Evolutionary conservation across 2,797 vertebrate genomes (phyloP).

Genomic region (Sparidentex hasta): DNA sequence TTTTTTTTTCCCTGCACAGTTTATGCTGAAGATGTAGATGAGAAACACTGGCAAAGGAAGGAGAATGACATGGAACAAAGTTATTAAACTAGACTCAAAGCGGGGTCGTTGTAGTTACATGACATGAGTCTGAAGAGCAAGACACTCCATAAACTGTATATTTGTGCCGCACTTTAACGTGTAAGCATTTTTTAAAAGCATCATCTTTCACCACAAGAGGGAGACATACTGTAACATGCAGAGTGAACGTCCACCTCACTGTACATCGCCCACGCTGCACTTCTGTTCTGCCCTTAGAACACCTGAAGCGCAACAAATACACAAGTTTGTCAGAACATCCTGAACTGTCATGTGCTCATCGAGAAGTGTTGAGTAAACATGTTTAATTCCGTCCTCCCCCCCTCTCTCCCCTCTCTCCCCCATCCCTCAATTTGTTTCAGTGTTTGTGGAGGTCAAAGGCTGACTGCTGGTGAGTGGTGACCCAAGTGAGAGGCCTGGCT

Average conservation of each 20-base stretch:
- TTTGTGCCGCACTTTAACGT: constrained; percentile 14
- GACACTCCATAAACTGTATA: background rate
- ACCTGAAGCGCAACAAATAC: constrained; percentile 15
- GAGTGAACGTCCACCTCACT: constrained; percentile 25
- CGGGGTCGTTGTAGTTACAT: rapidly evolving
- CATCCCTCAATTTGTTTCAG: constrained; percentile 90
- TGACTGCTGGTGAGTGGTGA: constrained; percentile 82
- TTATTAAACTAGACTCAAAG: background rate
- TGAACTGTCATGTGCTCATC: background rate
- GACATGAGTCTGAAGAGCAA: background rate
- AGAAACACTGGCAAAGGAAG: background rate
- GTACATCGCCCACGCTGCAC: constrained; percentile 18
- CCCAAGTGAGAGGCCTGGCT: constrained; percentile 80
- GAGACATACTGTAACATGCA: constrained; percentile 70
- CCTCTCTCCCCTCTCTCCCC: constrained; percentile 40
- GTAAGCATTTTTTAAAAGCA: constrained; percentile 7
- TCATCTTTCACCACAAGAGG: constrained; percentile 78
- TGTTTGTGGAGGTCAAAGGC: constrained; percentile 89
- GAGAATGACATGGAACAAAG: background rate
- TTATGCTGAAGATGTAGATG: background rate
- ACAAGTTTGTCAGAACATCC: background rate
- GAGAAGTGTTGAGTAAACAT: constrained; percentile 30
- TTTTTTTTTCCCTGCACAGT: background rate
- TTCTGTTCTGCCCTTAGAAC: constrained; percentile 13
- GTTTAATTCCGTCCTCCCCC: constrained; percentile 21